Conservation (phyloP, 1,140 invertebrate genomes). For the Amphibalanus amphitrite region DNA sequence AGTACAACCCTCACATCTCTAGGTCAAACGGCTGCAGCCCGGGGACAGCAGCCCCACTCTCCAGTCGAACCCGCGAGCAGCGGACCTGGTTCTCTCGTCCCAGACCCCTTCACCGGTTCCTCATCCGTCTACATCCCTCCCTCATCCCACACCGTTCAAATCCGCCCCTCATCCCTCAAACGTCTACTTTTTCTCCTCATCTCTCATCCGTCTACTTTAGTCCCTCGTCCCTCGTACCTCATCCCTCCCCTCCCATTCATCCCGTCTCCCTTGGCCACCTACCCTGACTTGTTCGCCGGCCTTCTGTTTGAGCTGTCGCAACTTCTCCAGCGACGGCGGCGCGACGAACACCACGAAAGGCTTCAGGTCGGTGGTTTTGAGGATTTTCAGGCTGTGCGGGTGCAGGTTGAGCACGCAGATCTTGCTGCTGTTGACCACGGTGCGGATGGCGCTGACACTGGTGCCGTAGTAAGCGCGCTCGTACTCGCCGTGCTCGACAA, state of each 20-base stretch:
- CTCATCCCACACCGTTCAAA: no score
- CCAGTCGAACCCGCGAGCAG: no score
- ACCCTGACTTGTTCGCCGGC: slow-evolving; percentile 77
- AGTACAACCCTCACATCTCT: no score
- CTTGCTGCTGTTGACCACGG: slow-evolving; percentile 70
- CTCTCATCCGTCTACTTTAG: no score
- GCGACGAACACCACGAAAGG: slow-evolving; percentile 94
- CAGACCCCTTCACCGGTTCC: neutral
- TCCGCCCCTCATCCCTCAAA: no score
- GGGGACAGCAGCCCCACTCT: no score
- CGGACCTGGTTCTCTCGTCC: no score
- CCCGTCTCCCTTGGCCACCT: slow-evolving; percentile 18
- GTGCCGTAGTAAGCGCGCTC: slow-evolving; percentile 95
- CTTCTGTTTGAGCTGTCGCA: slow-evolving; percentile 71
- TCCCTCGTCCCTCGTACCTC: no score
- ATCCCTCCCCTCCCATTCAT: no score
- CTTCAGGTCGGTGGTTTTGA: slow-evolving; percentile 81
- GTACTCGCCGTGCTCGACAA: slow-evolving; percentile 93
- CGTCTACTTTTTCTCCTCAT: no score
- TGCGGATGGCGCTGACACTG: slow-evolving; percentile 70
- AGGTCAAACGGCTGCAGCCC: no score
- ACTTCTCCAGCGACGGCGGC: slow-evolving; percentile 83
- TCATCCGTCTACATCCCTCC: slow-evolving; percentile 14
- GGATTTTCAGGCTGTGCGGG: slow-evolving; percentile 80
- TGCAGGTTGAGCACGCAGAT: slow-evolving; percentile 93